Evolutionary conservation across 2,797 vertebrate genomes (phyloP).

Genomic region (Cygnus olor): DNA sequence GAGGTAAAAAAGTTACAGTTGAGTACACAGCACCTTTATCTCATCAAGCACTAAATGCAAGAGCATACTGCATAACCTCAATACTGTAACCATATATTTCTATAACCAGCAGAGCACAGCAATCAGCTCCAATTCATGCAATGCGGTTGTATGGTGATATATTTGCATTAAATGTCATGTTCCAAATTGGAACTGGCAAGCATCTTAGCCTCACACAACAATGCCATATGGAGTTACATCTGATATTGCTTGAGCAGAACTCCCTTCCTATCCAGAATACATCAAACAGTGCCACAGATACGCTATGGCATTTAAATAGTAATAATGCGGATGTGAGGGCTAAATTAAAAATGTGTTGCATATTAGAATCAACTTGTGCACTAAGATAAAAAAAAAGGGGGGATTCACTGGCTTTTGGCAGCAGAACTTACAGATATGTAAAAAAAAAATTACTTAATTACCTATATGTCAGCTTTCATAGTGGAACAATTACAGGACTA

Average conservation of each 20-base stretch:
- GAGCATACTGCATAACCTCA: background rate
- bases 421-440: slow-evolving; percentile 21
- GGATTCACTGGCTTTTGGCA: slow-evolving; percentile 51
- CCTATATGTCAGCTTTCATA: background rate
- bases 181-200: slow-evolving; percentile 75
- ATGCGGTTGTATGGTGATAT: slow-evolving; percentile 43
- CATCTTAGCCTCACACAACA: slow-evolving; percentile 42
- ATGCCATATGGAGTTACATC: slow-evolving; percentile 81
- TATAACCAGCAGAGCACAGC: slow-evolving; percentile 18
- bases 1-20: background rate
- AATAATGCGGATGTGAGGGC: slow-evolving; percentile 65
- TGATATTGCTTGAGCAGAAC: slow-evolving; percentile 69
- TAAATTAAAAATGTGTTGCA: slow-evolving; percentile 74
- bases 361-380: slow-evolving; percentile 68
- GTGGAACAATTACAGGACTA: background rate
- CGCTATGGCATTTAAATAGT: slow-evolving; percentile 78
- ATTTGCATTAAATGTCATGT: slow-evolving; percentile 63
- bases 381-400: slow-evolving; percentile 2
- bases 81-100: background rate
- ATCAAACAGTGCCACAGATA: slow-evolving; percentile 76
- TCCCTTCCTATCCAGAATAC: slow-evolving; percentile 68
- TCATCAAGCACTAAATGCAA: background rate
- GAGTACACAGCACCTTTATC: background rate
- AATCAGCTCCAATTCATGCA: slow-evolving; percentile 14
- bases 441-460: background rate